These are phyloP conservation scores for Drosophila albomicans DNA, from an alignment of 1,140 invertebrate species.

Conservation along the genomic window DNA sequence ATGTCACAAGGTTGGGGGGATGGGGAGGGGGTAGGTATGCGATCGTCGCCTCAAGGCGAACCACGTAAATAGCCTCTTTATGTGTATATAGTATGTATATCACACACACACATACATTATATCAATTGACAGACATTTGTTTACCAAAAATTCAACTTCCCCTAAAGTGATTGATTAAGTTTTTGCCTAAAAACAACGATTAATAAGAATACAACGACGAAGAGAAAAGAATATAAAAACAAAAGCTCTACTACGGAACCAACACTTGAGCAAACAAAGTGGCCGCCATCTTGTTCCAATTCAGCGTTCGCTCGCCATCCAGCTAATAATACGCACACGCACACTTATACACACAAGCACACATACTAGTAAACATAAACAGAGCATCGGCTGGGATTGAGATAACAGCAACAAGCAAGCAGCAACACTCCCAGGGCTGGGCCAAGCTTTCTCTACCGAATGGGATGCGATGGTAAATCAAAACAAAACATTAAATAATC, in stretches of 20 bases:
- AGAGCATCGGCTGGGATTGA: constrained; percentile 40
- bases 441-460: constrained; percentile 37
- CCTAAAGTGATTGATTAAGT: constrained; percentile 34
- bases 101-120: neutral
- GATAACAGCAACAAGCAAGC: constrained; percentile 26
- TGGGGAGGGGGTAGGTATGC: constrained; percentile 1
- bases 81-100: constrained; percentile 8
- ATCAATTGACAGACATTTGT: constrained; percentile 8
- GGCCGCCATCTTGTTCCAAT: constrained; percentile 68
- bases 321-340: constrained; percentile 36
- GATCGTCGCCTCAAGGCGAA: constrained; percentile 55
- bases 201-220: constrained; percentile 27
- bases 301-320: constrained; percentile 40
- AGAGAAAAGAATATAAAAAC: constrained; percentile 33
- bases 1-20: constrained; percentile 49
- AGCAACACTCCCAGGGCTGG: constrained; percentile 20
- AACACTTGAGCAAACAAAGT: constrained; percentile 68
- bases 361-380: constrained; percentile 8
- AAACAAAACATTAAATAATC: constrained; percentile 64
- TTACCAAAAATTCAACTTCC: constrained; percentile 9
- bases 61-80: constrained; percentile 61
- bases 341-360: constrained; percentile 10
- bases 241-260: constrained; percentile 37
- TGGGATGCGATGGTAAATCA: constrained; percentile 14
- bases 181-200: constrained; percentile 46